Percentiles rank a stretch among this genome's conserved stretches.
Conservation (phyloP, 2,797 vertebrate genomes). For the Onychomys leucogaster region DNA sequence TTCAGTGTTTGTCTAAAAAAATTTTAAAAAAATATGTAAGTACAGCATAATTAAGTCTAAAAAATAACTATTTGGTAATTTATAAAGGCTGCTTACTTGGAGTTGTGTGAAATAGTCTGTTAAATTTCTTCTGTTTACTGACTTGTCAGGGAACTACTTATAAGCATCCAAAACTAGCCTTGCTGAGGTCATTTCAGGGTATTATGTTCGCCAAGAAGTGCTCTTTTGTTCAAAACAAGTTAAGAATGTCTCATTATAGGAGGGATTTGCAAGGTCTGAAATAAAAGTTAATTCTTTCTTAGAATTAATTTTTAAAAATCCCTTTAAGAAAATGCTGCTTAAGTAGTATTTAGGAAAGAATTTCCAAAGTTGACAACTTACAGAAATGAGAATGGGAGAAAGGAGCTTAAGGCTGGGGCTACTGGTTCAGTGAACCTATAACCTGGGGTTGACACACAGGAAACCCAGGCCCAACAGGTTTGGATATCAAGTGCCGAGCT, state of each 20-base stretch:
- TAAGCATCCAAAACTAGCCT: constrained; percentile 60
- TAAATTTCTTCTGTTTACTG: constrained; percentile 66
- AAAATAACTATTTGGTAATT: constrained; percentile 47
- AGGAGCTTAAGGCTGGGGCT: background rate
- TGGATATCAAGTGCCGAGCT: background rate
- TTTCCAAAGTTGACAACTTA: constrained; percentile 14
- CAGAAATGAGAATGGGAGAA: background rate
- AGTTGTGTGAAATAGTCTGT: constrained; percentile 66
- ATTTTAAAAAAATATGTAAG: background rate
- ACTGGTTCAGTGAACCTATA: background rate
- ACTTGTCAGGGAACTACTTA: constrained; percentile 70
- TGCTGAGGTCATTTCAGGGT: constrained; percentile 72
- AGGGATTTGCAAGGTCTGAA: constrained; percentile 61
- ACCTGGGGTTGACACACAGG: background rate
- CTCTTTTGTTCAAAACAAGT: constrained; percentile 75
- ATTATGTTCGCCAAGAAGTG: constrained; percentile 72
- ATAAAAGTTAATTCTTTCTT: constrained; percentile 13
- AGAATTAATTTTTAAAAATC: background rate
- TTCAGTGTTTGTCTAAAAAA: constrained; percentile 29
- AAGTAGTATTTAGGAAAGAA: constrained; percentile 17
- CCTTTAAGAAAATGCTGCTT: background rate
- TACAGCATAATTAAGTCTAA: background rate
- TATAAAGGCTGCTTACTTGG: constrained; percentile 16
- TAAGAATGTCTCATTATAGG: constrained; percentile 31
- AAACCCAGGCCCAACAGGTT: background rate